Base-by-base conservation (phyloP, 2,888 invertebrate species). In the Eustalomyia histrio region DNA sequence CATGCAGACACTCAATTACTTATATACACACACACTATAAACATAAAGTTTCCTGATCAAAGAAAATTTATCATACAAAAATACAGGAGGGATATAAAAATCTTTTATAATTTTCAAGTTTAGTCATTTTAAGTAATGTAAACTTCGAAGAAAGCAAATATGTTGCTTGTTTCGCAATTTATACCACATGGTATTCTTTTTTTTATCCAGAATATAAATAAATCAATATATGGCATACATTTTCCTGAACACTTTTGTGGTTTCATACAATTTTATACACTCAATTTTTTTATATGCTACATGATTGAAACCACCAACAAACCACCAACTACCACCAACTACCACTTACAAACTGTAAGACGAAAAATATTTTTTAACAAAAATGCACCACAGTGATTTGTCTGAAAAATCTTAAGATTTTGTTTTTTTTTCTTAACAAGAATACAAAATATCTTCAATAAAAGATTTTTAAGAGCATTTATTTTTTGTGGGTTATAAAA, bases 341-440 rank as follows among this genome's bases (percentile, higher is more conserved):
- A 17, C 14, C 35, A 33, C 29, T 7, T 50, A 17, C 33, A 65
- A 63, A 50, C n/a, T 33, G 5, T 52, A 61, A 61, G 39, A 72
- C 17, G 52, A 33, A 43, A 57, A 57, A 29, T 29, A 47, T 63
- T 63, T 29, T 72, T 43, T 8, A 61, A 55, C 61, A 21, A 50
- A 73, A 65, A 65, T 58, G 57, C 53, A n/a, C 50, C 50, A 47
- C 47, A 73, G 64, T 58, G 73, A 73, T 73, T 73, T 73, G 64
- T 64, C 21, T 73, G 47, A 60, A 60, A 35, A 14, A n/a, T 17
- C 7, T 60, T 9, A 16, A 4, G 9, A 9, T 35, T 14, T 4
- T 24, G 2, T 24, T 24, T 24, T 29, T 6, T 29, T 6, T 24
- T 7, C 12, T 21, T 21, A 8, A 33, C 10, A 14, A 43, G 43